Percentiles rank a stretch among this genome's conserved stretches.
phyloP scores from a whole-genome alignment of 2,797 vertebrate genomes.

The Erethizon dorsatum region DNA sequence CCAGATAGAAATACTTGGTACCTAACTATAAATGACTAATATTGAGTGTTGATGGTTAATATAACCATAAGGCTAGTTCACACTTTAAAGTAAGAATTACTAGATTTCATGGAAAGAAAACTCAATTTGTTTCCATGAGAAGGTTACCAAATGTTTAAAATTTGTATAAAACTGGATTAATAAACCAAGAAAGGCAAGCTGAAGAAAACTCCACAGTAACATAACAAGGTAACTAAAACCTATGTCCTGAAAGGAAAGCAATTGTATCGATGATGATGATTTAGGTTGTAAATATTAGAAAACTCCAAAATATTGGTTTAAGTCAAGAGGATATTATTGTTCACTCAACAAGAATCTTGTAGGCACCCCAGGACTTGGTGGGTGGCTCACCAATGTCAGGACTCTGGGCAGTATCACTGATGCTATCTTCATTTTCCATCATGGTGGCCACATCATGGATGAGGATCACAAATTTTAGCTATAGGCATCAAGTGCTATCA shows the following conservation, averaged over 20 bases:
- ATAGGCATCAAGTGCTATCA: not conserved
- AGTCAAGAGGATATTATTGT: not conserved
- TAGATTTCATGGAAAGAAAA: slow-evolving; percentile 53
- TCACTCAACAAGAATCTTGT: not conserved
- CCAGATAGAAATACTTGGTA: not conserved
- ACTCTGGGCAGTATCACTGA: not conserved
- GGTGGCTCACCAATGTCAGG: not conserved
- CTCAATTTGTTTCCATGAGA: slow-evolving; percentile 22
- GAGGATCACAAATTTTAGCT: slow-evolving; percentile 5
- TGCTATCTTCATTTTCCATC: not conserved
- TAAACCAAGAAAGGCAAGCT: not conserved
- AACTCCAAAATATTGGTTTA: not conserved
- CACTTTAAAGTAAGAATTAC: slow-evolving; percentile 38
- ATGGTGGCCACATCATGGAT: not conserved
- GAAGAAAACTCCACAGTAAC: not conserved
- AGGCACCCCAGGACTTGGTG: not conserved
- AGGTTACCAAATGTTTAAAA: slow-evolving; percentile 38
- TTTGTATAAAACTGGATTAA: slow-evolving; percentile 34
- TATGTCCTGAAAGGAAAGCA: not conserved
- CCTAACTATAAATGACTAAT: not conserved
- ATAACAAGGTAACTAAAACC: not conserved
- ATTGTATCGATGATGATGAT: not conserved
- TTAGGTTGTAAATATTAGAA: slow-evolving; percentile 45
- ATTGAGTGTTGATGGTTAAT: not conserved
- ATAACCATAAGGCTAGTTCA: slow-evolving; percentile 18